These are phyloP conservation scores for Polypedilum vanderplanki DNA, from an alignment of 1,140 invertebrate species.

Conservation along the genomic window DNA sequence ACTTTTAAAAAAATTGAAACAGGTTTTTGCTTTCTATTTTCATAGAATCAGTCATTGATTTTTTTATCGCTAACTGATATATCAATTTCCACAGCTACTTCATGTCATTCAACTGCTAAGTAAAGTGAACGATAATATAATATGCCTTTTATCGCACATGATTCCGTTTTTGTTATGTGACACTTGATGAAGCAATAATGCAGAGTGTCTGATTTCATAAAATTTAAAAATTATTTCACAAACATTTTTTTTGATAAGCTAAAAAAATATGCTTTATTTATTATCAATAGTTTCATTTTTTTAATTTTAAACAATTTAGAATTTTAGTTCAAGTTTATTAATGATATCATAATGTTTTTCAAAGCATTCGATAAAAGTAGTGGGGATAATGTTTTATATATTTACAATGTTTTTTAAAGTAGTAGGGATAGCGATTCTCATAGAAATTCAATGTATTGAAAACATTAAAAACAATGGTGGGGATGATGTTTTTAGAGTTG, in stretches of 20 bases:
- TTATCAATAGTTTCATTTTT: too few species aligned
- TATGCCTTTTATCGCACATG: background rate
- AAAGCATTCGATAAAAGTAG: background rate
- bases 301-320: too few species aligned
- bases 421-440: background rate
- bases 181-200: background rate
- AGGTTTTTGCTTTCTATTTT: background rate
- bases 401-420: background rate
- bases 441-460: background rate
- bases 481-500: background rate
- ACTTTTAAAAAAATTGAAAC: background rate
- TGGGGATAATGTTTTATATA: background rate
- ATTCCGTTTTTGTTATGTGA: background rate
- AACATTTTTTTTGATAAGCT: too few species aligned
- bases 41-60: background rate
- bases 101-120: background rate
- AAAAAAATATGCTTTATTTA: too few species aligned
- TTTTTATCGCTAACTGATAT: background rate
- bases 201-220: background rate
- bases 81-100: slow-evolving; percentile 10
- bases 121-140: background rate
- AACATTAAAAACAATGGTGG: background rate
- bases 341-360: too few species aligned
- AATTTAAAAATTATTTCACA: too few species aligned
- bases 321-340: too few species aligned